phyloP scores from a whole-genome alignment of 2,797 vertebrate genomes.

The Melanitta fusca region DNA sequence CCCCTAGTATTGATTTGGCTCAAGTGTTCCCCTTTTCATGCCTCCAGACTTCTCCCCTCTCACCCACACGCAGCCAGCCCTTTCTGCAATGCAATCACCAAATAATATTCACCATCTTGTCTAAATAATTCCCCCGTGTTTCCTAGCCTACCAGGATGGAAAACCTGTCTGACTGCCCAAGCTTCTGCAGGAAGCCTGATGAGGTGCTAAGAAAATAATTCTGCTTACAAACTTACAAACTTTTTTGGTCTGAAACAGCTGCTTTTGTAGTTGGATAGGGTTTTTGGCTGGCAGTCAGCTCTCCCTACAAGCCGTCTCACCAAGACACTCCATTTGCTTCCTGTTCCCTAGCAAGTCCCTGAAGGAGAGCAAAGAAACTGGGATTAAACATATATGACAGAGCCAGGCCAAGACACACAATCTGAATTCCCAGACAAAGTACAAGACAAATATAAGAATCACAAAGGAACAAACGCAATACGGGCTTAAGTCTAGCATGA shows the following conservation, averaged over 20 bases:
- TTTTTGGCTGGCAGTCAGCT: slow-evolving; percentile 31
- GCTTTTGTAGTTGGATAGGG: slow-evolving; percentile 42
- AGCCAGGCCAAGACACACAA: slow-evolving; percentile 55
- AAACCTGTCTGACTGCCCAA: slow-evolving; percentile 41
- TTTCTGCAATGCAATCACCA: neutral
- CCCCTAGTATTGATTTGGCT: neutral
- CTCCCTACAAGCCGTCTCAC: neutral
- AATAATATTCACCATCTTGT: neutral
- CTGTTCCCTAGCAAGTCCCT: slow-evolving; percentile 40
- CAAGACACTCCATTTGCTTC: slow-evolving; percentile 44
- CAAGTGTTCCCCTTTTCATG: neutral
- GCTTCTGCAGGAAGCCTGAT: slow-evolving; percentile 49
- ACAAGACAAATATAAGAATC: slow-evolving; percentile 46
- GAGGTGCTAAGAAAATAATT: slow-evolving; percentile 70
- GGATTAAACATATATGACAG: slow-evolving; percentile 39
- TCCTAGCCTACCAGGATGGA: slow-evolving; percentile 10
- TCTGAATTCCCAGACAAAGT: slow-evolving; percentile 50
- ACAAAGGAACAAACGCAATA: slow-evolving; percentile 24
- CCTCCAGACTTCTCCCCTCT: neutral
- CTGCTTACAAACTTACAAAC: slow-evolving; percentile 48
- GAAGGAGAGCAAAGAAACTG: slow-evolving; percentile 33
- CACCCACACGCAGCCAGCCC: neutral
- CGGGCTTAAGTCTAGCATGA: neutral
- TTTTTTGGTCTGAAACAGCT: slow-evolving; percentile 42
- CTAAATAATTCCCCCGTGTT: slow-evolving; percentile 3